Percentiles rank a stretch among this genome's conserved stretches.
phyloP scores from a whole-genome alignment of 2,888 invertebrate species.

The Volucella inanis region DNA sequence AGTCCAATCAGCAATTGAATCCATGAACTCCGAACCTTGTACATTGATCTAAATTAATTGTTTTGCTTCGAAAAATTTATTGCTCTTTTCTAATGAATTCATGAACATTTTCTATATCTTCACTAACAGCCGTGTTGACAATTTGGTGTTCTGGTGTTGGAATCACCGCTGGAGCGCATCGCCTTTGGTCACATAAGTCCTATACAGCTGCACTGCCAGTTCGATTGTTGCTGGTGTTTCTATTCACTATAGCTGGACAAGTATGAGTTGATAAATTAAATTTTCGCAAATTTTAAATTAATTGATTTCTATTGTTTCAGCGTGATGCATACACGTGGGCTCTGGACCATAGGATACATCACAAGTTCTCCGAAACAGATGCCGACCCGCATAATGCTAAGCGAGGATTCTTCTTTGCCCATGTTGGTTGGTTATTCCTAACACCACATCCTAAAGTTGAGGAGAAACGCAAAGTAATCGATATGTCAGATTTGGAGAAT shows the following conservation, averaged over 20 bases:
- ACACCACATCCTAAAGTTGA: conserved; percentile 92
- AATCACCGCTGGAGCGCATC: conserved; percentile 91
- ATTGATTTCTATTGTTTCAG: conserved; percentile 83
- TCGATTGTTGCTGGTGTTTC: conserved; percentile 86
- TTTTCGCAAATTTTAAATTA: neutral
- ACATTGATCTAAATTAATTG: conserved; percentile 58
- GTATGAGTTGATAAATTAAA: conserved; percentile 82
- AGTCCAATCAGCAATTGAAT: conserved; percentile 26
- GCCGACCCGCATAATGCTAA: conserved; percentile 90
- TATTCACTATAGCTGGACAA: conserved; percentile 92
- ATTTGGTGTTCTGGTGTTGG: conserved; percentile 91
- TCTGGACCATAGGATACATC: conserved; percentile 93
- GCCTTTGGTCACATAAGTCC: conserved; percentile 91
- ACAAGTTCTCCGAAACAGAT: conserved; percentile 94
- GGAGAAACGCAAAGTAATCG: conserved; percentile 87
- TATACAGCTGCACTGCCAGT: conserved; percentile 90
- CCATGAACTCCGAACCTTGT: conserved; percentile 39
- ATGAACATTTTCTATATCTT: conserved; percentile 15
- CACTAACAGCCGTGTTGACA: conserved; percentile 83
- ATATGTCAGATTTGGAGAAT: conserved; percentile 88
- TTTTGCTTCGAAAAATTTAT: conserved; percentile 57
- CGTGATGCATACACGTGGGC: conserved; percentile 94
- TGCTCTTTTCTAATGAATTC: conserved; percentile 25
- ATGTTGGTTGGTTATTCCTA: conserved; percentile 95
- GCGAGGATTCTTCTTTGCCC: conserved; percentile 95